A percentile compares a stretch with the other conserved stretches of the same genome.
phyloP scores from a whole-genome alignment of 37 sponge, comb jelly and placozoan species.

The Spongia lamella region DNA sequence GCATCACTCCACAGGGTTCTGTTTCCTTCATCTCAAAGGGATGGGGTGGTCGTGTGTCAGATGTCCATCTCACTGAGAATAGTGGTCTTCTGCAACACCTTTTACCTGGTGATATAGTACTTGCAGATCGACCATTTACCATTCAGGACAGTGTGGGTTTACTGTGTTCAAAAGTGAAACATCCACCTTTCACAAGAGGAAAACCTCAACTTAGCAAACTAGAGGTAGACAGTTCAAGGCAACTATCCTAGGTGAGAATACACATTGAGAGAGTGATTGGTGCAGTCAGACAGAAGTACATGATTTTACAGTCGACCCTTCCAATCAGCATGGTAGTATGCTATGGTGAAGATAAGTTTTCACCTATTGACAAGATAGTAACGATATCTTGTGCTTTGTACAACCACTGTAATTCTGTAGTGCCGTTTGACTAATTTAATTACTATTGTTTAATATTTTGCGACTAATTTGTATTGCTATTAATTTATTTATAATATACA shows the following conservation, averaged over 20 bases:
- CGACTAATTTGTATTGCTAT: too few species aligned
- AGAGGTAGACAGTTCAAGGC: conserved; percentile 1
- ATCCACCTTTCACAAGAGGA: conserved; percentile 32
- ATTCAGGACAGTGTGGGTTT: too few species aligned
- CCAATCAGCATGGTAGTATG: not conserved
- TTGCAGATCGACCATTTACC: conserved; percentile 51
- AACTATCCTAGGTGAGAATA: conserved; percentile 31
- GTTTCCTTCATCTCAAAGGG: conserved; percentile 37
- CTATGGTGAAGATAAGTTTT: too few species aligned
- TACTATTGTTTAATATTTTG: too few species aligned
- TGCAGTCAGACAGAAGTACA: conserved; percentile 22
- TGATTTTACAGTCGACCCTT: conserved; percentile 23
- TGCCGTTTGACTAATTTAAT: too few species aligned
- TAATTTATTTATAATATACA: too few species aligned
- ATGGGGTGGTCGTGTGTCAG: conserved; percentile 51
- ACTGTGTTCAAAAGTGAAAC: conserved; percentile 20
- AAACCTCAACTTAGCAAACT: conserved; percentile 12
- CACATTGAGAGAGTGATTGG: conserved; percentile 50
- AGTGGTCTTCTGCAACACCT: conserved; percentile 31
- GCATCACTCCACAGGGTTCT: conserved; percentile 37
- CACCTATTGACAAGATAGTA: too few species aligned
- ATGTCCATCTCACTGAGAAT: conserved; percentile 35
- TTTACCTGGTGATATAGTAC: conserved; percentile 42
- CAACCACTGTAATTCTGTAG: too few species aligned
- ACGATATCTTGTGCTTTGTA: too few species aligned